A percentile compares a stretch with the other conserved stretches of the same genome.
Conservation (phyloP, 2,888 invertebrate genomes). For the Macrophya annulata region DNA sequence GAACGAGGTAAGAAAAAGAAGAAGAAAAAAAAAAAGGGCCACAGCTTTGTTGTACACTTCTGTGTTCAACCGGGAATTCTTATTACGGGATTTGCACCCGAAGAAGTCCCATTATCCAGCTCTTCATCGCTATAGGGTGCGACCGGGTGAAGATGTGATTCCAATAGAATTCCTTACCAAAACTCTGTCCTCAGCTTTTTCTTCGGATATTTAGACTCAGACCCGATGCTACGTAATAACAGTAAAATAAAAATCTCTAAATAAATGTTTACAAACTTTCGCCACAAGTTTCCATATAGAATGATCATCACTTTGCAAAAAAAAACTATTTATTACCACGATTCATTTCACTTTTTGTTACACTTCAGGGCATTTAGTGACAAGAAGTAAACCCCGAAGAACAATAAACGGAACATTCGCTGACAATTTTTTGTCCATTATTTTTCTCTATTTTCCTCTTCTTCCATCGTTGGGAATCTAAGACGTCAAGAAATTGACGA, state of each 20-base stretch:
- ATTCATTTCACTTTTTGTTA: neutral
- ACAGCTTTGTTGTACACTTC: constrained; percentile 70
- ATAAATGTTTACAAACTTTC: too few species aligned
- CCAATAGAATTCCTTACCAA: neutral
- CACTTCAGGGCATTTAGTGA: neutral
- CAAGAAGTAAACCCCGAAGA: neutral
- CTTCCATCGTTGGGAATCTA: neutral
- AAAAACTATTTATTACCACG: neutral
- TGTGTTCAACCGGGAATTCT: constrained; percentile 74
- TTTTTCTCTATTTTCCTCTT: too few species aligned
- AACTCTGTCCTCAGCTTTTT: neutral
- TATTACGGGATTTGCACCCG: constrained; percentile 70
- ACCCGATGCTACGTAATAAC: neutral
- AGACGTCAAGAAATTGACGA: constrained; percentile 7
- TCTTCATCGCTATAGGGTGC: constrained; percentile 20
- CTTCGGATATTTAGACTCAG: neutral
- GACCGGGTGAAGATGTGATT: constrained; percentile 32
- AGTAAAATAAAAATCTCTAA: neutral
- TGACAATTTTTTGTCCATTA: neutral
- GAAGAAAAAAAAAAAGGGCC: constrained; percentile 22
- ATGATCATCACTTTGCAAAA: neutral
- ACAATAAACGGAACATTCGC: neutral
- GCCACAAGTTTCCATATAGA: neutral
- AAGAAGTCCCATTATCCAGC: constrained; percentile 75
- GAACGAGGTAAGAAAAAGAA: constrained; percentile 38